Percentiles rank a stretch among this genome's conserved stretches.
These are phyloP conservation scores for Tokudaia muenninki DNA, from an alignment of 2,797 vertebrate genomes.

Conservation along the genomic window DNA sequence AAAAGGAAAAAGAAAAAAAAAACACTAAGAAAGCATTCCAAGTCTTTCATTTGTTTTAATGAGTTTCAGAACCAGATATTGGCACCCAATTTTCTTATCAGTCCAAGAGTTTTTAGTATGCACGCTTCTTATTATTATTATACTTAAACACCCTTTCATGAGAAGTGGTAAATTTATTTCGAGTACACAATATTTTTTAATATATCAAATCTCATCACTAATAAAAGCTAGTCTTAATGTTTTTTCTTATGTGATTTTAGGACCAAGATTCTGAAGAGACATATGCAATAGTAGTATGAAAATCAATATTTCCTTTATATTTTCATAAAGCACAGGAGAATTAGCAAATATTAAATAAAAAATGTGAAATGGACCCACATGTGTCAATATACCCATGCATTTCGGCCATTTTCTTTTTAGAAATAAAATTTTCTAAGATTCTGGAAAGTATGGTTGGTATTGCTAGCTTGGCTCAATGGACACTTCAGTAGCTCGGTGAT, in stretches of 20 bases:
- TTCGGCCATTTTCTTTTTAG: not conserved
- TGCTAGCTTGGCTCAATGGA: not conserved
- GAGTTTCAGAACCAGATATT: constrained; percentile 79
- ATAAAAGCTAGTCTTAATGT: constrained; percentile 53
- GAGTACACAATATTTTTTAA: constrained; percentile 51
- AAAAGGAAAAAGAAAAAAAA: not conserved
- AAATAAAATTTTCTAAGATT: constrained; percentile 16
- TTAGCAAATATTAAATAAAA: constrained; percentile 36
- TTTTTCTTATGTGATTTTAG: constrained; percentile 59
- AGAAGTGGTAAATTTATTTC: constrained; percentile 68
- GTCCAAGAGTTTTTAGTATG: constrained; percentile 54
- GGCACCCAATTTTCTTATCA: constrained; percentile 78
- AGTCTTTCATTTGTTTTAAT: constrained; percentile 84
- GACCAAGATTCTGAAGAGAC: not conserved
- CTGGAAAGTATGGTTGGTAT: not conserved
- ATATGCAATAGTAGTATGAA: not conserved
- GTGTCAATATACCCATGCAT: not conserved
- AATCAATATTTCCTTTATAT: constrained; percentile 24
- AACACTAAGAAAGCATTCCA: constrained; percentile 64
- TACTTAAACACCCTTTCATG: constrained; percentile 46
- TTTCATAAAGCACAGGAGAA: constrained; percentile 35
- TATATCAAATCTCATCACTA: constrained; percentile 66
- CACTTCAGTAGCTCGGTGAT: not conserved
- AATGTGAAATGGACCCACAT: not conserved
- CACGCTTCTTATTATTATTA: constrained; percentile 54